Conservation (phyloP, 2,888 invertebrate species). For the Aphodius sticticus region DNA sequence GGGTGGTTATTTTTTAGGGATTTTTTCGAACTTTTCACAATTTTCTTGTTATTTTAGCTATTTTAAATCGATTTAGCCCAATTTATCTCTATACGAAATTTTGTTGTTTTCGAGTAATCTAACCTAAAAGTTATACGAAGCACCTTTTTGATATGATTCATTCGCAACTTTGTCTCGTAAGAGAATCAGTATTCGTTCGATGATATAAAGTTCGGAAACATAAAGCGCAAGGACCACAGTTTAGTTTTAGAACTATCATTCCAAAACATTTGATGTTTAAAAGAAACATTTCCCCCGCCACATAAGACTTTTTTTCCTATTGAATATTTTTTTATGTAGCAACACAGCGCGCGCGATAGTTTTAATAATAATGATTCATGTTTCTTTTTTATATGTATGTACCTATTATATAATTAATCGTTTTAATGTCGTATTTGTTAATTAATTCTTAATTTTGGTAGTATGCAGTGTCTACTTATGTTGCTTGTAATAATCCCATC, state of each 20-base stretch:
- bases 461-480: slow-evolving; percentile 57
- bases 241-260: slow-evolving; percentile 56
- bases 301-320: slow-evolving; percentile 56
- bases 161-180: background rate
- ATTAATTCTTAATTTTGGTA: slow-evolving; percentile 58
- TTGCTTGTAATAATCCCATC: slow-evolving; percentile 39
- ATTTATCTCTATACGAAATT: too few relatives aligned
- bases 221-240: slow-evolving; percentile 54
- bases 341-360: slow-evolving; percentile 25
- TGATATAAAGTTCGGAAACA: background rate
- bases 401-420: slow-evolving; percentile 41
- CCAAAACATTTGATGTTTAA: slow-evolving; percentile 56
- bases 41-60: too few relatives aligned
- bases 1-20: too few relatives aligned
- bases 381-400: slow-evolving; percentile 37
- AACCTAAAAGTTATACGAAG: too few relatives aligned
- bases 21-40: too few relatives aligned
- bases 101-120: too few relatives aligned
- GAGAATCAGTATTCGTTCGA: background rate
- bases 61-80: too few relatives aligned
- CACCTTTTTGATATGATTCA: background rate
- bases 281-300: slow-evolving; percentile 46
- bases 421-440: slow-evolving; percentile 59
- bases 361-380: slow-evolving; percentile 9
- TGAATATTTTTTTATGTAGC: slow-evolving; percentile 35